Evolutionary conservation across 2,888 invertebrate species (phyloP), one percentile per base, ranked within the genome.

Genomic region (Orchesella flavescens): DNA sequence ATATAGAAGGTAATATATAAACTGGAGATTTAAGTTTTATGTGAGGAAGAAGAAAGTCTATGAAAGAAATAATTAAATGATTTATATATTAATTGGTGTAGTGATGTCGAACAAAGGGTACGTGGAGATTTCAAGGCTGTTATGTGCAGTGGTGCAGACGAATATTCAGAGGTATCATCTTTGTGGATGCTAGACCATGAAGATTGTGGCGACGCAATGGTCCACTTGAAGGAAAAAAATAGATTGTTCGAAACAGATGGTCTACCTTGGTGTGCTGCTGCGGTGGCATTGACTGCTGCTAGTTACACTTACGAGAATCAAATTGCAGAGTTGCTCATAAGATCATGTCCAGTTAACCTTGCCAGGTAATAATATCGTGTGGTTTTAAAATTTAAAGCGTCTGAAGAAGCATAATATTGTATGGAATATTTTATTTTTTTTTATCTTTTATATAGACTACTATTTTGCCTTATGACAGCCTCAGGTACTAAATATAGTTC

Each of bases 151-250:
- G 76, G 75, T 21, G 59, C 72, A 0, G 86, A 86, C 21, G 88
- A 88, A 34, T 86, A 87, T 57, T 74, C 84, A 13, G 88, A 87
- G 55, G 72, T 88, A 17, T 83, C 65, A 5, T 75, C 79, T 23
- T 65, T 88, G 12, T 88, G 88, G 88, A n/a, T 81, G 12, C 72
- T 88, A 44, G 88, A 88, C 71, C 87, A 87, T 59, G 87, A 86
- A 1, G 19, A 57, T n/a, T 59, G 63, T 9, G 74, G 86, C 49
- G 86, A 86, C 21, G 71, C 83, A 0, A 23, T 88, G 13, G 34
- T 86, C 3, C 86, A 75, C 66, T 24, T 88, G 0, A 79, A 85
- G 13, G 85, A 87, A 46, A 83, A 76, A 44, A 73, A 85, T 21
- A 73, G 78, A 63, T 68, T 87, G n/a, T 74, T 80, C 69, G 84